Conservation (phyloP, 2,888 invertebrate genomes). For the Salticus scenicus region DNA sequence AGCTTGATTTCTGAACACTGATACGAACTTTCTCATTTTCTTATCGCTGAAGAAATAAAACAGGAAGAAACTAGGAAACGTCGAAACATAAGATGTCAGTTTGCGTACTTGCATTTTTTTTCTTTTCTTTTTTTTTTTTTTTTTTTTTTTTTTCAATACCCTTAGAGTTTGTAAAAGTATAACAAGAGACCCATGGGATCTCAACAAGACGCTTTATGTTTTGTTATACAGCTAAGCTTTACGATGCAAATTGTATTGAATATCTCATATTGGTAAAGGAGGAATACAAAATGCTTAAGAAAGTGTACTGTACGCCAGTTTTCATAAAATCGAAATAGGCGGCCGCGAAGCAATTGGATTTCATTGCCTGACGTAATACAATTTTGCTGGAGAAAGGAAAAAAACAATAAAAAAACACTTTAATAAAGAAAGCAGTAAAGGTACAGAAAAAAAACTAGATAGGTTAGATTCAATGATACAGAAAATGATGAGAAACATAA, state of each 20-base stretch:
- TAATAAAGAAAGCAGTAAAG: no score
- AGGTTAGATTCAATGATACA: no score
- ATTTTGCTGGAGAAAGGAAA: no score
- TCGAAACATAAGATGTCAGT: slow-evolving; percentile 20
- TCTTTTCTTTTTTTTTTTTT: not conserved
- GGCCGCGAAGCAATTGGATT: no score
- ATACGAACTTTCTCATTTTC: slow-evolving; percentile 27
- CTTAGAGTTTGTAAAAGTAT: not conserved
- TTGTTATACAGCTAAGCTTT: not conserved
- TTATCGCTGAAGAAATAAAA: slow-evolving; percentile 10
- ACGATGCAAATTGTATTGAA: not conserved
- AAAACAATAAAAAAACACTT: no score
- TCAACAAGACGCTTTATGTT: not conserved
- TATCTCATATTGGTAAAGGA: not conserved
- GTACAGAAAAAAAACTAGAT: no score
- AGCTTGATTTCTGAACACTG: not conserved
- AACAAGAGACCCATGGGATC: not conserved
- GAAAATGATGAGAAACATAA: no score
- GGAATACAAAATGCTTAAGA: not conserved
- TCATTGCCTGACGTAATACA: no score
- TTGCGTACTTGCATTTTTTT: slow-evolving; percentile 18
- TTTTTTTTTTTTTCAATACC: no score
- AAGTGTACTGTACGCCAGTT: not conserved
- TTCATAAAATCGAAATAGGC: not conserved
- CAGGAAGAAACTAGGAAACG: not conserved